Percentiles rank a stretch among this genome's conserved stretches.
Conservation (phyloP, 2,113 vertebrate species). For the Paraplagusia blochii region DNA sequence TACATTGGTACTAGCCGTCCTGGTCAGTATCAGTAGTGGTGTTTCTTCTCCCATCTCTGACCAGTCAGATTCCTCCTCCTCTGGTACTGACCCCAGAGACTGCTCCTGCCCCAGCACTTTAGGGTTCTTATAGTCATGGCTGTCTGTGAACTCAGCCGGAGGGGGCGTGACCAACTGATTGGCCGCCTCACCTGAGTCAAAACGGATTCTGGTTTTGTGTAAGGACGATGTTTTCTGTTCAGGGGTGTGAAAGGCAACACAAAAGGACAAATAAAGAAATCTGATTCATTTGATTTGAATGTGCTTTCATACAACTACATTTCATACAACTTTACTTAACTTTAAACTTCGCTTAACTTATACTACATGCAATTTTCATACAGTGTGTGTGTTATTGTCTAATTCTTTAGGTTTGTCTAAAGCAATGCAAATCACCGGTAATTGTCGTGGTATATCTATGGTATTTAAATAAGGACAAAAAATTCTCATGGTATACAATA, state of each 20-base stretch:
- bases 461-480: too few relatives aligned
- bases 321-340: too few relatives aligned
- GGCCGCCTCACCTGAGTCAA: conserved; percentile 50
- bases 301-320: too few relatives aligned
- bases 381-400: too few relatives aligned
- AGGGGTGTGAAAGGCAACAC: too few relatives aligned
- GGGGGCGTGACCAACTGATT: conserved; percentile 60
- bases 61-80: conserved; percentile 78
- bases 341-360: neutral
- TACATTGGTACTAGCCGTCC: conserved; percentile 35
- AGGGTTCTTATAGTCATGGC: conserved; percentile 47
- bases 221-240: conserved; percentile 34
- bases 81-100: conserved; percentile 66
- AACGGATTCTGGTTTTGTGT: conserved; percentile 49
- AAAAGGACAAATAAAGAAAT: too few relatives aligned
- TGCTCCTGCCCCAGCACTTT: conserved; percentile 59
- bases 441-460: too few relatives aligned
- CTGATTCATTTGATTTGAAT: too few relatives aligned
- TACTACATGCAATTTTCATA: too few relatives aligned
- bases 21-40: conserved; percentile 44
- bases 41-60: conserved; percentile 71
- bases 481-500: too few relatives aligned
- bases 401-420: too few relatives aligned
- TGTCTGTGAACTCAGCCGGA: conserved; percentile 74
- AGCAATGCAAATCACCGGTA: too few relatives aligned